A percentile compares a stretch with the other conserved stretches of the same genome.
These are phyloP conservation scores for Aphaenogaster floridana DNA, from an alignment of 1,140 invertebrate genomes.

Conservation along the genomic window DNA sequence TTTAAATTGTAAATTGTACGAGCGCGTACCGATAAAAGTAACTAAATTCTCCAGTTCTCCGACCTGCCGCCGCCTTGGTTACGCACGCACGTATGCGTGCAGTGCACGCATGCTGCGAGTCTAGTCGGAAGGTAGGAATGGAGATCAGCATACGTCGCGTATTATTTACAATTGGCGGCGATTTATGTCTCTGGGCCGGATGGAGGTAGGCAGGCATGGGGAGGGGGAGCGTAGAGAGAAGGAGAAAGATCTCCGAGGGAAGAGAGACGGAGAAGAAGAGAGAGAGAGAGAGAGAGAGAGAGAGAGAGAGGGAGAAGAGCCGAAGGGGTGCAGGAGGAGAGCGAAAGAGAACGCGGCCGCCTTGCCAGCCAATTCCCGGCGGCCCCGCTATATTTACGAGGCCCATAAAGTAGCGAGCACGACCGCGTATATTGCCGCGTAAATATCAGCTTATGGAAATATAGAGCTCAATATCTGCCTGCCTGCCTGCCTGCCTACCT, in stretches of 20 bases:
- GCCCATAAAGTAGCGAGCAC: conserved; percentile 86
- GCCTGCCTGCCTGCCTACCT: conserved; percentile 72
- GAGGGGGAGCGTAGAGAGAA: conserved; percentile 10
- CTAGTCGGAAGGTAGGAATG: conserved; percentile 66
- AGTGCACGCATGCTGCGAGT: conserved; percentile 8
- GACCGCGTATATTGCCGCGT: conserved; percentile 87
- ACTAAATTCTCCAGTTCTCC: not conserved
- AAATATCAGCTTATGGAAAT: conserved; percentile 88
- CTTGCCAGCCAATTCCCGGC: conserved; percentile 86
- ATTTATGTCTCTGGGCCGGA: conserved; percentile 82
- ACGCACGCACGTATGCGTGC: not conserved
- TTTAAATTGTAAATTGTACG: not conserved
- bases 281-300: conserved; percentile 15
- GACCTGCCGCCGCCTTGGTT: not conserved
- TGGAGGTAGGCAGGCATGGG: conserved; percentile 74
- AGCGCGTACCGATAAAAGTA: conserved; percentile 2
- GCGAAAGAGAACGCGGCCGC: conserved; percentile 77
- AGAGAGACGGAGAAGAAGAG: conserved; percentile 38
- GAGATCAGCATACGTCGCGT: conserved; percentile 83
- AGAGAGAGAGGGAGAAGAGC: conserved; percentile 1
- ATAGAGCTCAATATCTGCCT: conserved; percentile 88
- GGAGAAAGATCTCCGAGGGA: conserved; percentile 35
- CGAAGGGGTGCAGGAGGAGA: conserved; percentile 38
- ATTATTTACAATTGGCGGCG: conserved; percentile 85
- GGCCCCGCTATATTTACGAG: conserved; percentile 87